Percentiles rank a stretch among this genome's conserved stretches.
phyloP scores from a whole-genome alignment of 2,888 invertebrate species.

The Plebejus argus region DNA sequence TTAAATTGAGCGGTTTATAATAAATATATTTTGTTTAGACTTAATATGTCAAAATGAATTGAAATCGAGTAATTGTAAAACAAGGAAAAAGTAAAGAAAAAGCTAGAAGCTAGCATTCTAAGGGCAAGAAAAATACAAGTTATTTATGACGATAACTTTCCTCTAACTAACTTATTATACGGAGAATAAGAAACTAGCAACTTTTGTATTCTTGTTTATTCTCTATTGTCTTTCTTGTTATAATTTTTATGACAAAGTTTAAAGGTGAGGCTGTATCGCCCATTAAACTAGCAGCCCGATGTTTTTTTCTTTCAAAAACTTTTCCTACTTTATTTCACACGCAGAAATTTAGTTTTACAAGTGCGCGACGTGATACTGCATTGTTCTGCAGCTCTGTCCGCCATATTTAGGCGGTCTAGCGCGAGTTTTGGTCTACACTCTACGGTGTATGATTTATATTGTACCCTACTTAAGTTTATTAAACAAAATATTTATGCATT shows the following conservation, averaged over 20 bases:
- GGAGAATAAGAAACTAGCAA: not conserved
- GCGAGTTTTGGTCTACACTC: too few species aligned
- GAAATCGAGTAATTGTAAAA: not conserved
- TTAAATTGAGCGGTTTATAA: not conserved
- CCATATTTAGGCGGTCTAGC: not conserved
- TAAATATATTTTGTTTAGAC: not conserved
- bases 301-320: not conserved
- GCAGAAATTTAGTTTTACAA: not conserved
- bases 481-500: constrained; percentile 1
- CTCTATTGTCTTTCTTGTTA: constrained; percentile 14
- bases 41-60: not conserved
- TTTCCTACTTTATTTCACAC: not conserved
- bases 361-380: not conserved
- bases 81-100: not conserved
- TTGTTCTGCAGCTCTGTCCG: not conserved
- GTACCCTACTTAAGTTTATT: not conserved
- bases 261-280: not conserved
- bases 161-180: not conserved
- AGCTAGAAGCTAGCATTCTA: not conserved
- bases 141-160: not conserved
- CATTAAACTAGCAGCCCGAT: not conserved
- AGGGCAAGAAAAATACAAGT: constrained; percentile 7
- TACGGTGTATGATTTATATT: not conserved
- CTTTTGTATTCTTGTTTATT: not conserved
- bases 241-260: not conserved